phyloP scores from a whole-genome alignment of 2,797 vertebrate species.

The Sebastes cheni region DNA sequence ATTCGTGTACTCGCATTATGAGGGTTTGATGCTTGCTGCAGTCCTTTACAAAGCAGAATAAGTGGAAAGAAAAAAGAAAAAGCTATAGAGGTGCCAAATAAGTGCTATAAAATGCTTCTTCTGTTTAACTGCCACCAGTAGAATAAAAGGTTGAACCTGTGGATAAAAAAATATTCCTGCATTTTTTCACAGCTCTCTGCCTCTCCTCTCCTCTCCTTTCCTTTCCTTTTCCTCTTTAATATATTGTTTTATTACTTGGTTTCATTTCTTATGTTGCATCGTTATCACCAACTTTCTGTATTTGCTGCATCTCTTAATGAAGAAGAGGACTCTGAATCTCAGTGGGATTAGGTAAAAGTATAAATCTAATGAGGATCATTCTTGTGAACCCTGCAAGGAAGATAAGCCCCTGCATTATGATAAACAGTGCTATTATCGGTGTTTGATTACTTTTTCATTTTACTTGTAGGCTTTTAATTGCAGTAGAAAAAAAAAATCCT shows the following conservation, averaged over 20 bases:
- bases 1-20: background rate
- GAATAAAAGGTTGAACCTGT: background rate
- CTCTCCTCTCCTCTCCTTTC: background rate
- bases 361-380: slow-evolving; percentile 35
- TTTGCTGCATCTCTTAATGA: slow-evolving; percentile 1
- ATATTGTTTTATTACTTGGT: background rate
- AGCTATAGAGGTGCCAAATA: background rate
- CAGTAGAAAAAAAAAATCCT: background rate
- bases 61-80: background rate
- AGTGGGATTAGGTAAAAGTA: slow-evolving; percentile 27
- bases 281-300: slow-evolving; percentile 1
- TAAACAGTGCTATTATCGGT: background rate
- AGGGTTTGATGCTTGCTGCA: background rate
- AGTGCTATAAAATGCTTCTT: background rate
- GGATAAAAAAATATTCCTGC: background rate
- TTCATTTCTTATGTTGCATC: background rate
- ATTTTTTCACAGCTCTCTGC: background rate
- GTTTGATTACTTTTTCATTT: background rate
- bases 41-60: background rate
- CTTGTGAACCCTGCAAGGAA: slow-evolving; percentile 29
- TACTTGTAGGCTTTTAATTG: background rate
- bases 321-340: slow-evolving; percentile 30
- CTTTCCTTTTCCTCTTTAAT: background rate
- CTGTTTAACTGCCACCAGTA: background rate
- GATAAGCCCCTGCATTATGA: slow-evolving; percentile 27